phyloP scores from a whole-genome alignment of 2,888 invertebrate genomes.

The Drosophila birchii region DNA sequence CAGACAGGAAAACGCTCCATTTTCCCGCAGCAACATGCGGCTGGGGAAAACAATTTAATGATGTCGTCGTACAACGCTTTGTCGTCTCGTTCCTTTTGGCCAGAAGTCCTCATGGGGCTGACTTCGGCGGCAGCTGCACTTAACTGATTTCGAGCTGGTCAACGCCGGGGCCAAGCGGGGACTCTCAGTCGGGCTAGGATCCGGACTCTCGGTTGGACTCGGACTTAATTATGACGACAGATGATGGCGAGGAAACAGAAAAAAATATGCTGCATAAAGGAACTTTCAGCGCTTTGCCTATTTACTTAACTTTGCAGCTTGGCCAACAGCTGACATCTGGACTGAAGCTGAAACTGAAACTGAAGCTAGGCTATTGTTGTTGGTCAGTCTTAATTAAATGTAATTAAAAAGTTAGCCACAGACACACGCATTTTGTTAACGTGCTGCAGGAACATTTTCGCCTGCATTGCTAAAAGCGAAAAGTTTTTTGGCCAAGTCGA shows the following conservation, averaged over 20 bases:
- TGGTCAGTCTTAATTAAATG: constrained; percentile 67
- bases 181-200: constrained; percentile 1
- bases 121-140: constrained; percentile 45
- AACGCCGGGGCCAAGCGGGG: constrained; percentile 12
- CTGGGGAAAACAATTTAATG: constrained; percentile 77
- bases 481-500: constrained; percentile 47
- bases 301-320: constrained; percentile 49
- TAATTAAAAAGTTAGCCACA: constrained; percentile 73
- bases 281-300: constrained; percentile 52
- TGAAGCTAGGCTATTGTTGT: constrained; percentile 35
- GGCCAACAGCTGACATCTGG: constrained; percentile 34
- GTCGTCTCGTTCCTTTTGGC: constrained; percentile 12
- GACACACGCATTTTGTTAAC: constrained; percentile 71
- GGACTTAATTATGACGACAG: constrained; percentile 39
- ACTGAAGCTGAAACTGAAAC: neutral
- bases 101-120: constrained; percentile 9
- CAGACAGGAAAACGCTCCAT: constrained; percentile 33
- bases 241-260: constrained; percentile 18
- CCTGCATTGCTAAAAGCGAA: constrained; percentile 34
- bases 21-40: constrained; percentile 58
- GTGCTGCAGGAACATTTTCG: constrained; percentile 43
- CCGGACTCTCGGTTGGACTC: constrained; percentile 5
- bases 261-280: constrained; percentile 19
- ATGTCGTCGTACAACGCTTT: constrained; percentile 63
- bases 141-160: constrained; percentile 44